These are phyloP conservation scores for Oreochromis aureus DNA, from an alignment of 2,113 vertebrate species.

Conservation along the genomic window DNA sequence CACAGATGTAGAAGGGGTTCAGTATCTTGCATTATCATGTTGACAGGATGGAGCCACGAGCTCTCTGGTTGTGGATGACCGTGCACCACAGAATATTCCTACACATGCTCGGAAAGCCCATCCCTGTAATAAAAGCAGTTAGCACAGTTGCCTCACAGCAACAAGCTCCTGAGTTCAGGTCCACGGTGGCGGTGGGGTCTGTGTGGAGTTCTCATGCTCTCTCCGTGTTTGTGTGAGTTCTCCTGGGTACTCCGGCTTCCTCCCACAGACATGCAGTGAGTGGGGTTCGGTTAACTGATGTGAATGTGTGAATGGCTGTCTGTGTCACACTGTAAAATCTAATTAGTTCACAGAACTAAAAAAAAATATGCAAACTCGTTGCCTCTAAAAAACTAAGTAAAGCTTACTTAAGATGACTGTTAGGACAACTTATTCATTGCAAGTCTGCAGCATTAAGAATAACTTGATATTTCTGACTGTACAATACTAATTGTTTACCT, in stretches of 20 bases:
- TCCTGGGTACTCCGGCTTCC: neutral
- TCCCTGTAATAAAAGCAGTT: neutral
- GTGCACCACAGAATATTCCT: neutral
- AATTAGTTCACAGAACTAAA: too few relatives aligned
- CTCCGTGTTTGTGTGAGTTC: neutral
- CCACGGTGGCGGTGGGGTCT: neutral
- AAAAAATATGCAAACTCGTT: too few relatives aligned
- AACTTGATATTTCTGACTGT: too few relatives aligned
- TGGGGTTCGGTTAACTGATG: neutral
- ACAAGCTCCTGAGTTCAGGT: neutral
- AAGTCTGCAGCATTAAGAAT: too few relatives aligned
- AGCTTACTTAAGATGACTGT: too few relatives aligned
- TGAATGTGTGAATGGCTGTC: neutral
- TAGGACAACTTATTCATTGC: too few relatives aligned
- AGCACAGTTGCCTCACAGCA: neutral
- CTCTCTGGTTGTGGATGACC: neutral
- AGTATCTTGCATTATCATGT: neutral
- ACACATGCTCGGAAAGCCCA: neutral
- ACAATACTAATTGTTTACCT: too few relatives aligned
- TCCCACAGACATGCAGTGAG: neutral
- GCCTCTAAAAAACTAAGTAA: too few relatives aligned
- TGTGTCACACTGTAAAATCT: neutral
- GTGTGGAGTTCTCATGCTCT: too few relatives aligned
- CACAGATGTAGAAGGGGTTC: neutral
- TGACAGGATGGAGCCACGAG: too few relatives aligned